These are phyloP conservation scores for Enteromius paludinosus DNA, from an alignment of 2,797 vertebrate genomes.

Conservation along the genomic window DNA sequence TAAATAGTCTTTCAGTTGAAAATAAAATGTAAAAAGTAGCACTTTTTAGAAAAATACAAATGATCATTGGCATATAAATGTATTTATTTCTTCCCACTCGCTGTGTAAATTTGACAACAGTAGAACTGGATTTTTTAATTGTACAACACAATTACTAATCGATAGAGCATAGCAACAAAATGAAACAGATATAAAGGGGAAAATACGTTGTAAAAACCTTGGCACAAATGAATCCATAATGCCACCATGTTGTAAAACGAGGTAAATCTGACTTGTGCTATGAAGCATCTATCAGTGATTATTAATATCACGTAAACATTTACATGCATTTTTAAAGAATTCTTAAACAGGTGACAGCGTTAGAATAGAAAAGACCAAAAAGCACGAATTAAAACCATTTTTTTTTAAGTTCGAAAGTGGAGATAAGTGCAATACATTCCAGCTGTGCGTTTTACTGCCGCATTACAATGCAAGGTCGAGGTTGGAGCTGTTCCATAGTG, in stretches of 20 bases:
- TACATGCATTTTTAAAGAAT: slow-evolving; percentile 83
- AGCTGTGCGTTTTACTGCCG: slow-evolving; percentile 64
- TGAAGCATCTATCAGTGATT: slow-evolving; percentile 69
- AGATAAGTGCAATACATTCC: slow-evolving; percentile 81
- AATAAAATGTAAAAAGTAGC: slow-evolving; percentile 80
- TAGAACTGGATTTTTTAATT: slow-evolving; percentile 78
- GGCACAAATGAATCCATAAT: slow-evolving; percentile 78
- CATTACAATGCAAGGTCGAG: slow-evolving; percentile 63
- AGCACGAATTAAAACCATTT: slow-evolving; percentile 77
- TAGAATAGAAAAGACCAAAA: slow-evolving; percentile 80
- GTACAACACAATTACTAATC: slow-evolving; percentile 82
- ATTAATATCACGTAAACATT: slow-evolving; percentile 75
- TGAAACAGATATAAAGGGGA: slow-evolving; percentile 66
- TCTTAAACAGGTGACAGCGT: slow-evolving; percentile 68
- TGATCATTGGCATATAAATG: slow-evolving; percentile 87
- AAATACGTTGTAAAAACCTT: slow-evolving; percentile 67
- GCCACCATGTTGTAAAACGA: slow-evolving; percentile 79
- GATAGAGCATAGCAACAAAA: slow-evolving; percentile 81
- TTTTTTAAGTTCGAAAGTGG: slow-evolving; percentile 75
- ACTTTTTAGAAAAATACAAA: slow-evolving; percentile 88
- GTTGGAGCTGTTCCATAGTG: slow-evolving; percentile 78
- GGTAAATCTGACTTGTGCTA: slow-evolving; percentile 61
- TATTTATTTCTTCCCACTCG: slow-evolving; percentile 85
- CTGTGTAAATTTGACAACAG: slow-evolving; percentile 83
- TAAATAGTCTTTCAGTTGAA: slow-evolving; percentile 73